These are phyloP conservation scores for Menidia menidia DNA, from an alignment of 2,797 vertebrate species.

Conservation along the genomic window DNA sequence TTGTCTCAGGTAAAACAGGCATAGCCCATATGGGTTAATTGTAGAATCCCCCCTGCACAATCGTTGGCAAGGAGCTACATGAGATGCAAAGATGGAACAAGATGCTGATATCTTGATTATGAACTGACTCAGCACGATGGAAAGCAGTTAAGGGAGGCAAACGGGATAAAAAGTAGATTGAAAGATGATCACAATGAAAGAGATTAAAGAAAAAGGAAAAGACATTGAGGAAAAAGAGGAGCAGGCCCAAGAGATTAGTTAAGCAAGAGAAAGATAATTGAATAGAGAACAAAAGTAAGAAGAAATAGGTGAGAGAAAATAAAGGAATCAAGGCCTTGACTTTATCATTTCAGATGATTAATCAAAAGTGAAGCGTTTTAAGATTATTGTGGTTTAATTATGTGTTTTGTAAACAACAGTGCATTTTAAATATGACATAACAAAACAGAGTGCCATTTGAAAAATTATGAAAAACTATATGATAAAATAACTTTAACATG, in stretches of 20 bases:
- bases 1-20: slow-evolving; percentile 51
- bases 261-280: not conserved
- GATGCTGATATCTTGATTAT: slow-evolving; percentile 16
- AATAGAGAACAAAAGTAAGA: slow-evolving; percentile 17
- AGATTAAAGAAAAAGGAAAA: not conserved
- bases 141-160: not conserved
- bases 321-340: not conserved
- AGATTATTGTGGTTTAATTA: not conserved
- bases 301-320: not conserved
- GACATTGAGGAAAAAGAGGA: not conserved
- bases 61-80: not conserved
- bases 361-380: not conserved
- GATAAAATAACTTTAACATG: not conserved
- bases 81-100: slow-evolving; percentile 57
- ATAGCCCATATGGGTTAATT: slow-evolving; percentile 63
- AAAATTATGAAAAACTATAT: not conserved
- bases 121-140: slow-evolving; percentile 27
- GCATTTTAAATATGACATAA: not conserved
- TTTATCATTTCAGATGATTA: slow-evolving; percentile 4
- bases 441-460: not conserved
- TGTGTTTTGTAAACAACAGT: not conserved
- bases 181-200: no score
- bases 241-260: slow-evolving; percentile 4
- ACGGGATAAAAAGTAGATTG: no score
- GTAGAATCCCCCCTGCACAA: slow-evolving; percentile 10